Base-by-base conservation (phyloP, 92 coral and sea anemone genomes). In the Galaxea fascicularis region DNA sequence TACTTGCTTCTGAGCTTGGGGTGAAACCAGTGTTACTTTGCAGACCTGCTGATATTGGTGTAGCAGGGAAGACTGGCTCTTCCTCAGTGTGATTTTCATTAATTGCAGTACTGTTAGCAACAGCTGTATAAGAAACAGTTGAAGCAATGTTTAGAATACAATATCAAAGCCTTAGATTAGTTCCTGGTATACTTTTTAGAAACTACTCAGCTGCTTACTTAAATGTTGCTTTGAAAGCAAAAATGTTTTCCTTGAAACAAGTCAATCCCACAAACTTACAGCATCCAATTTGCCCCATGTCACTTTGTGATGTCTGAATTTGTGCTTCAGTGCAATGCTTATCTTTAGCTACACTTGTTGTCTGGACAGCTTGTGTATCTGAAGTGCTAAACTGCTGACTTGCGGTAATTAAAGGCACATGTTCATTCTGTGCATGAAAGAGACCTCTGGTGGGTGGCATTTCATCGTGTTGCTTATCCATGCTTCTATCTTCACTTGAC, bases 1-100 rank as follows among this genome's bases (percentile, higher is more conserved):
- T 82, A 15, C 70, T n/a, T 30, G 86, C 73, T 46, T 71, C 81
- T 18, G 71, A 35, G 67, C 28, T 67, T 35, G 76, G 39, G 46
- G 39, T 57, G 16, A 54, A 70, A 70, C 70, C 76, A 71, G 45
- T 12, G 76, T 70, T 57, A 35, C 41, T 35, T 5, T 53, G 85
- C 11, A 35, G 67, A 21, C 41, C 29, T 68, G 59, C 41, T 71
- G 78, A 39, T 35, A 66, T 58, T 26, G 78, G 86, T 71, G 86
- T 54, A 24, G 35, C 13, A 16, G 78, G 78, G 58, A 82, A 31
- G 68, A 35, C 44, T 54, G 59, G 39, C 26, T 21, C 78, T 11
- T 70, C 59, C 15, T 71, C 86, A 17, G 20, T 18, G 17, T 39
- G 47, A 71, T 69, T 39, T 56, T 58, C 12, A 0, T 25, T 18